Percentiles rank a stretch among this genome's conserved stretches.
These are phyloP conservation scores for Esox masquinongy DNA, from an alignment of 2,797 vertebrate species.

Conservation along the genomic window DNA sequence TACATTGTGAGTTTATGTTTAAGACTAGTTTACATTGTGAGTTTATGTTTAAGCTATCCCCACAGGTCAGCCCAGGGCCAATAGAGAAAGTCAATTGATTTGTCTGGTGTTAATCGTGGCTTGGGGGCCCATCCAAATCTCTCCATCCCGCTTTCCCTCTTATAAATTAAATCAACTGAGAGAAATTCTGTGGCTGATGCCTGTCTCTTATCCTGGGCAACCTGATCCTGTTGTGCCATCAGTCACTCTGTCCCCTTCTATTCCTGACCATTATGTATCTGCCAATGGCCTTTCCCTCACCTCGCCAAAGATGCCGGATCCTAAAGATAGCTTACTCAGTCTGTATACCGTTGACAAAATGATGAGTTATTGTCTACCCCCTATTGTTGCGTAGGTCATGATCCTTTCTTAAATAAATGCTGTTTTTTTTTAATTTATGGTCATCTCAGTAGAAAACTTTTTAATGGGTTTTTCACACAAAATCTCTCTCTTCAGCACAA, in stretches of 20 bases:
- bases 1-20: background rate
- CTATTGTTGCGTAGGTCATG: background rate
- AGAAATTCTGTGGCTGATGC: conserved; percentile 53
- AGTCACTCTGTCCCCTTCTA: conserved; percentile 43
- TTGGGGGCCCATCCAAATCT: conserved; percentile 38
- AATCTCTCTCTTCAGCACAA: conserved; percentile 39
- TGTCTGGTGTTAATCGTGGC: conserved; percentile 54
- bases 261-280: conserved; percentile 50
- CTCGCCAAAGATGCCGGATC: conserved; percentile 6
- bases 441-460: background rate
- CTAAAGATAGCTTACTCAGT: background rate
- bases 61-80: conserved; percentile 13
- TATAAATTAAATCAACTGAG: conserved; percentile 60
- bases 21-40: too few relatives aligned
- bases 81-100: conserved; percentile 43
- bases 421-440: too few relatives aligned
- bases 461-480: background rate
- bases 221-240: conserved; percentile 36
- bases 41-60: background rate
- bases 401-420: background rate
- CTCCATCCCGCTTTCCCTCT: background rate
- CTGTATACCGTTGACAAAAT: background rate
- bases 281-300: conserved; percentile 4
- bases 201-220: conserved; percentile 47
- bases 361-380: background rate